Evolutionary conservation across 2,888 invertebrate species (phyloP).

Genomic region (Saturnia japonica): DNA sequence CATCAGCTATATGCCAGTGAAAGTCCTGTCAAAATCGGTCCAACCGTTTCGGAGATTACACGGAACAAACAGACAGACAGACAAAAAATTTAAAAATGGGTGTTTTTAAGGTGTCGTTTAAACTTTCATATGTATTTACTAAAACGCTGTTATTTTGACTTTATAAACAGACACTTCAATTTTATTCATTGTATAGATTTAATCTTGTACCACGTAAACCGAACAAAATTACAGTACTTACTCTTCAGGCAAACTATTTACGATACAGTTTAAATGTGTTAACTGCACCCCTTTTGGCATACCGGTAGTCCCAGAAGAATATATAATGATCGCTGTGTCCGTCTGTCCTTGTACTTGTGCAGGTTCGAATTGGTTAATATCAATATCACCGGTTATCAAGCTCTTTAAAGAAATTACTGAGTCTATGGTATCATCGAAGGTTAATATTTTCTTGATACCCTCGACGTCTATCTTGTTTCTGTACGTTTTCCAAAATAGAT

Average conservation of each 20-base stretch:
- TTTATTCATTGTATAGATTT: too few species aligned
- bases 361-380: slow-evolving; percentile 63
- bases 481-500: slow-evolving; percentile 68
- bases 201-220: too few species aligned
- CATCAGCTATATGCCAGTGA: too few species aligned
- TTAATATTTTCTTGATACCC: slow-evolving; percentile 50
- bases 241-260: slow-evolving; percentile 57
- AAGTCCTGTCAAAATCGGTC: too few species aligned
- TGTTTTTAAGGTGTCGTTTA: too few species aligned
- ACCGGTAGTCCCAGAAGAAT: slow-evolving; percentile 87
- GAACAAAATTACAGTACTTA: slow-evolving; percentile 41
- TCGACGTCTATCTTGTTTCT: slow-evolving; percentile 50
- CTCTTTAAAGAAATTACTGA: slow-evolving; percentile 42
- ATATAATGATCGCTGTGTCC: slow-evolving; percentile 74
- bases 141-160: too few species aligned
- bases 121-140: too few species aligned
- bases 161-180: too few species aligned
- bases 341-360: slow-evolving; percentile 65
- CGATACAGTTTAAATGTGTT: slow-evolving; percentile 81
- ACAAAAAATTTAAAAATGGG: too few species aligned
- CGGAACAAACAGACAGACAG: too few species aligned
- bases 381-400: slow-evolving; percentile 42
- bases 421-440: slow-evolving; percentile 46
- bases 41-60: too few species aligned
- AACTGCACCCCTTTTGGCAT: slow-evolving; percentile 85